A percentile compares a stretch with the other conserved stretches of the same genome.
phyloP scores from a whole-genome alignment of 1,140 invertebrate genomes.

The Trachymyrmex septentrionalis region DNA sequence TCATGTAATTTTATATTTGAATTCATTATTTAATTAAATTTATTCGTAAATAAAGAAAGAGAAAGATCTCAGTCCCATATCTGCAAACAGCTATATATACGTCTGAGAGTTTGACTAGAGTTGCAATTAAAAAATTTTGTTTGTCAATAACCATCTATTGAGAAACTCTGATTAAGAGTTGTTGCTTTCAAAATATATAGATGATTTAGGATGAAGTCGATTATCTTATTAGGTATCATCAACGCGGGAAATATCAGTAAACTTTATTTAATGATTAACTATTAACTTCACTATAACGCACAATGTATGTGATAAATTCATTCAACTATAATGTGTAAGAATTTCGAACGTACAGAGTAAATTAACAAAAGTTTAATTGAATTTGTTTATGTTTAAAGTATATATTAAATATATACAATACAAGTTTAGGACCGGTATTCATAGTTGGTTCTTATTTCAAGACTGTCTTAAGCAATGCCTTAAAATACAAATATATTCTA shows the following conservation, averaged over 20 bases:
- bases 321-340: not conserved
- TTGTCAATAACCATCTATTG: not conserved
- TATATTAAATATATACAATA: not conserved
- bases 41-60: too few species aligned
- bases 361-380: constrained; percentile 5
- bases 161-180: not conserved
- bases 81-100: too few species aligned
- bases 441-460: too few species aligned
- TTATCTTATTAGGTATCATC: too few species aligned
- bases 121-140: too few species aligned
- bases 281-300: not conserved
- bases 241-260: not conserved
- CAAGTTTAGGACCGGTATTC: not conserved
- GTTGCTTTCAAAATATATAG: not conserved
- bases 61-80: too few species aligned
- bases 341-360: not conserved
- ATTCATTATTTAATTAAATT: not conserved
- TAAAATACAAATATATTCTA: too few species aligned
- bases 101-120: too few species aligned
- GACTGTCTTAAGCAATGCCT: too few species aligned
- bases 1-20: not conserved
- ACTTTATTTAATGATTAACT: not conserved
- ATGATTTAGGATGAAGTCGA: not conserved
- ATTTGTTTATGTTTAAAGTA: not conserved
- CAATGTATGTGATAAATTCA: not conserved